Evolutionary conservation across 53 echinoderm and acorn worm species (phyloP).

Genomic region (Pentamera pediparva): DNA sequence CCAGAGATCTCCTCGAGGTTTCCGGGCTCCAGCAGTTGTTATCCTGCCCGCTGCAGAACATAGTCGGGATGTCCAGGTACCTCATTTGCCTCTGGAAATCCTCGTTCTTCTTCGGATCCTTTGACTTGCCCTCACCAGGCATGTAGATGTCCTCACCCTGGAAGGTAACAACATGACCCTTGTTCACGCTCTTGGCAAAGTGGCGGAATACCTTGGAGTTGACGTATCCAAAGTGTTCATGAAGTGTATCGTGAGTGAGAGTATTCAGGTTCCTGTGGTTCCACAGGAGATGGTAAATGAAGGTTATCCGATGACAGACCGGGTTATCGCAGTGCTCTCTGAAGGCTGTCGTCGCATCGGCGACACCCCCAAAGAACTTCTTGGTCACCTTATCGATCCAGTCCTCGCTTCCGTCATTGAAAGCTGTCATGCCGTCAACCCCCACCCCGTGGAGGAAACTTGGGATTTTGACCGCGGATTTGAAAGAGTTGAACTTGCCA

Average conservation of each 20-base stretch:
- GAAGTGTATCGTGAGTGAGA: constrained; percentile 56
- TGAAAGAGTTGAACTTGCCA: constrained; percentile 43
- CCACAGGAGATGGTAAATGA: constrained; percentile 57
- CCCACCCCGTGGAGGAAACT: constrained; percentile 52
- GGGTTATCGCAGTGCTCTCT: constrained; percentile 59
- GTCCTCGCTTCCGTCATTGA: constrained; percentile 12
- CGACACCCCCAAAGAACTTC: constrained; percentile 35
- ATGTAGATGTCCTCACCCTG: constrained; percentile 51
- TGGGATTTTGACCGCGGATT: constrained; percentile 39
- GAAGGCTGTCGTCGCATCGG: constrained; percentile 43
- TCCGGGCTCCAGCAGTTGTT: constrained; percentile 57
- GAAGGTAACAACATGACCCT: constrained; percentile 41
- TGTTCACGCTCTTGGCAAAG: constrained; percentile 43
- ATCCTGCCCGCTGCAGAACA: constrained; percentile 57
- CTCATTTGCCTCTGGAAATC: constrained; percentile 33
- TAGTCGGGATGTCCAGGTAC: constrained; percentile 52
- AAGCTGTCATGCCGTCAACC: constrained; percentile 51
- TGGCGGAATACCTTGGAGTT: constrained; percentile 40
- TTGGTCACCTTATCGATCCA: constrained; percentile 37
- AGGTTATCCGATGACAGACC: constrained; percentile 65
- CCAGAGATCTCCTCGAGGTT: constrained; percentile 30
- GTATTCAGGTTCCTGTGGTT: constrained; percentile 49
- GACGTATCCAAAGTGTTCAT: constrained; percentile 53
- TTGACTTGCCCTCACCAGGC: constrained; percentile 34
- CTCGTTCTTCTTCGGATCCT: constrained; percentile 25